phyloP scores from a whole-genome alignment of 2,113 vertebrate species.

The Heterocephalus glaber region DNA sequence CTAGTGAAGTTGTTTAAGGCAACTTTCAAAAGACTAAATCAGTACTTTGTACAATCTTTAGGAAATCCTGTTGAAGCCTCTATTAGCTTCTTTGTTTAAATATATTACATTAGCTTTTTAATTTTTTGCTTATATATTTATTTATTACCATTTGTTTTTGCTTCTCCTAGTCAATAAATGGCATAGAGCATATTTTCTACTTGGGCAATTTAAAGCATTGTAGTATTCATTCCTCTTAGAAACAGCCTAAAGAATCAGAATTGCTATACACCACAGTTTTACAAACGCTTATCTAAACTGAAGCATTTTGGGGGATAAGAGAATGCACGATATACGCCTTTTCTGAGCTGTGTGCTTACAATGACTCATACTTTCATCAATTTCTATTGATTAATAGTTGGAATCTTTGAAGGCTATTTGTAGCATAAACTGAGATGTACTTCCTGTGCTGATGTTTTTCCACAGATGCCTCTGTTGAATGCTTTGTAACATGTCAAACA shows the following conservation, averaged over 20 bases:
- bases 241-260: neutral
- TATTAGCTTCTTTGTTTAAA: neutral
- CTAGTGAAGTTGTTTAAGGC: constrained; percentile 37
- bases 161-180: neutral
- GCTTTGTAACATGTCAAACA: constrained; percentile 22
- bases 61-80: constrained; percentile 37
- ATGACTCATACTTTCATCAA: neutral
- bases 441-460: neutral
- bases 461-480: neutral
- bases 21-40: constrained; percentile 63
- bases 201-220: neutral
- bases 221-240: neutral
- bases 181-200: neutral
- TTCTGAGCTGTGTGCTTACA: neutral
- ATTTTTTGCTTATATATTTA: neutral
- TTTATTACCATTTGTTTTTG: neutral
- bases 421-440: neutral
- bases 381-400: neutral
- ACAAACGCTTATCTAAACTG: neutral
- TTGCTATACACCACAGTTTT: neutral
- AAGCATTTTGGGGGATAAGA: neutral
- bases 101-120: neutral
- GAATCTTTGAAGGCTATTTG: neutral
- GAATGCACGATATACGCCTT: neutral
- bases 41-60: constrained; percentile 55